Conservation (phyloP, 2,888 invertebrate species). For the Criorhina ranunculi region DNA sequence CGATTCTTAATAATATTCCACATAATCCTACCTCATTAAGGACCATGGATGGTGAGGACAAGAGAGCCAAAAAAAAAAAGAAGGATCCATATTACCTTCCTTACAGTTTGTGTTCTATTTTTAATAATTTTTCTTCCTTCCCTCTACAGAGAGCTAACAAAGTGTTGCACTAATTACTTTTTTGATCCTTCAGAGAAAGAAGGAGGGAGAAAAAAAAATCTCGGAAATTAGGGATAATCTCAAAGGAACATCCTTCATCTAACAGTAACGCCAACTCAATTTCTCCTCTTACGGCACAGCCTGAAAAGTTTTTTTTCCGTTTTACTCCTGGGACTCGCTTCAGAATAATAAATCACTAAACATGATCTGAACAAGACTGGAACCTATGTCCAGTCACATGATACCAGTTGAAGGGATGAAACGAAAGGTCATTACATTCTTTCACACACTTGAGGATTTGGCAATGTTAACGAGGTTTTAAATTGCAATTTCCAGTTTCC, state of each 20-base stretch:
- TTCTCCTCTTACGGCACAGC: not conserved
- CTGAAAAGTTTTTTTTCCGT: not conserved
- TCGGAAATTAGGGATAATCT: constrained; percentile 12
- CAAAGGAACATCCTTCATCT: constrained; percentile 23
- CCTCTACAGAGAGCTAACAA: not conserved
- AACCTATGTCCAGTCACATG: constrained; percentile 41
- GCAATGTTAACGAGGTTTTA: constrained; percentile 53
- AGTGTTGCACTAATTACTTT: constrained; percentile 40
- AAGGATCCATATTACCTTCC: not conserved
- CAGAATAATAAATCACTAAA: constrained; percentile 57
- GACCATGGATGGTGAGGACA: not conserved
- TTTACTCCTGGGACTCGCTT: not conserved
- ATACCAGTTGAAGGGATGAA: constrained; percentile 1
- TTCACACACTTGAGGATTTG: constrained; percentile 52
- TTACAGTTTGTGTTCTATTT: not conserved
- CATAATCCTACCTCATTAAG: constrained; percentile 29
- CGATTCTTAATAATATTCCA: constrained; percentile 16
- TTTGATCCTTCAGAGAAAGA: constrained; percentile 6
- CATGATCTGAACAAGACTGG: constrained; percentile 22
- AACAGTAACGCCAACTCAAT: constrained; percentile 21
- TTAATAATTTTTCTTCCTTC: not conserved
- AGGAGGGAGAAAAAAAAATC: not conserved
- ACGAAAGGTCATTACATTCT: constrained; percentile 13
- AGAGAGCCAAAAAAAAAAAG: no score
- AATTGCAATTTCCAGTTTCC: constrained; percentile 32